These are phyloP conservation scores for Hypsibius dujardini DNA, from an alignment of 1,140 invertebrate species.

Conservation along the genomic window DNA sequence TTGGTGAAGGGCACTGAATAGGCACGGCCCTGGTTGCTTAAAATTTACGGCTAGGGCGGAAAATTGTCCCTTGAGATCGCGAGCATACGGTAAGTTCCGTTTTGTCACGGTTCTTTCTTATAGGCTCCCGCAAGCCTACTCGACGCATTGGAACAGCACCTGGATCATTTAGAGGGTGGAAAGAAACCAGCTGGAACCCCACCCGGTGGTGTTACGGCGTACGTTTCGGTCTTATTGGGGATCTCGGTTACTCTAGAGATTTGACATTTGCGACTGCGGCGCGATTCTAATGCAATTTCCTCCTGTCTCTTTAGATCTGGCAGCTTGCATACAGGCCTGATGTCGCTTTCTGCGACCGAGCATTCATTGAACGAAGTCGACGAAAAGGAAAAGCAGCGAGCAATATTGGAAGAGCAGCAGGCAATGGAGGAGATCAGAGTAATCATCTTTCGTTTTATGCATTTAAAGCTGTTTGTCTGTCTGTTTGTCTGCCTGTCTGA, in stretches of 20 bases:
- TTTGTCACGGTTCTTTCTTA: conserved; percentile 24
- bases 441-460: conserved; percentile 9
- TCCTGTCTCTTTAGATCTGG: conserved; percentile 12
- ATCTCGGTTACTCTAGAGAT: background rate
- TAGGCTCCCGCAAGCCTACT: conserved; percentile 89
- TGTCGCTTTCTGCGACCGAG: conserved; percentile 13
- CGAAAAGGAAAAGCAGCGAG: conserved; percentile 2
- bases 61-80: too few relatives aligned
- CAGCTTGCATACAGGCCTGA: conserved; percentile 1
- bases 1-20: too few relatives aligned
- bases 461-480: too few relatives aligned
- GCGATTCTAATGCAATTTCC: too few relatives aligned
- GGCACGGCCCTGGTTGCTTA: too few relatives aligned
- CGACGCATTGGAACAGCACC: conserved; percentile 89
- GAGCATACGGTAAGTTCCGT: conserved; percentile 18
- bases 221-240: background rate
- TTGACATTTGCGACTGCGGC: too few relatives aligned
- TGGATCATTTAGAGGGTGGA: conserved; percentile 74
- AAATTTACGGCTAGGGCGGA: too few relatives aligned
- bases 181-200: conserved; percentile 40
- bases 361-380: conserved; percentile 14
- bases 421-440: conserved; percentile 16
- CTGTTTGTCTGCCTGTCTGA: too few relatives aligned
- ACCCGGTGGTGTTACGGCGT: conserved; percentile 23
- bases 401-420: conserved; percentile 7